Evolutionary conservation across 1,140 invertebrate species (phyloP).

Genomic region (Pachyrhynchus sulphureomaculatus): DNA sequence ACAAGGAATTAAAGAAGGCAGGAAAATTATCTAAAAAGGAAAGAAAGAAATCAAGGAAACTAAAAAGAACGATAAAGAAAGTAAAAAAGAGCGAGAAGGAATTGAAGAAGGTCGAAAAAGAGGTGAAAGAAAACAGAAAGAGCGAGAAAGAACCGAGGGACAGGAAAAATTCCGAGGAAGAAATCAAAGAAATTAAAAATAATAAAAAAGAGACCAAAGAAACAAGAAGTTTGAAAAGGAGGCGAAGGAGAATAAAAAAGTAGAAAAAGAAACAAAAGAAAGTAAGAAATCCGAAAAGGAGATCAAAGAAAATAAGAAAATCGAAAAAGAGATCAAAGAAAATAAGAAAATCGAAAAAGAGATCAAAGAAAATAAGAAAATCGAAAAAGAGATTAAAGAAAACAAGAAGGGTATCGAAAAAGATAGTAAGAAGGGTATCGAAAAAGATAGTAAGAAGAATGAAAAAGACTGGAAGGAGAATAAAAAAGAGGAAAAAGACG

Average conservation of each 20-base stretch:
- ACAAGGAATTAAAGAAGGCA: constrained; percentile 24
- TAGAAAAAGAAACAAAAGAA: background rate
- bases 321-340: no score
- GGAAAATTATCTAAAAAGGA: background rate
- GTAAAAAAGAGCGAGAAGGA: constrained; percentile 32
- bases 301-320: constrained; percentile 35
- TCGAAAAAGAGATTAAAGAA: no score
- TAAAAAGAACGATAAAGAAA: constrained; percentile 39
- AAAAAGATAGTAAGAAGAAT: background rate
- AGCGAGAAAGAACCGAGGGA: constrained; percentile 49
- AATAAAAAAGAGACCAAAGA: constrained; percentile 44
- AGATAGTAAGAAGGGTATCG: background rate
- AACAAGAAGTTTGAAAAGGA: constrained; percentile 33
- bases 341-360: no score
- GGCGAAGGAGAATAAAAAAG: background rate
- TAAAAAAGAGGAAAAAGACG: constrained; percentile 35
- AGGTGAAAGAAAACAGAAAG: constrained; percentile 44
- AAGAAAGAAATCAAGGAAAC: constrained; percentile 33
- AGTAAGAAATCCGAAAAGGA: constrained; percentile 16
- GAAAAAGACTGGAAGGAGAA: constrained; percentile 33
- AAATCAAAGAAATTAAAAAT: no score
- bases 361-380: no score
- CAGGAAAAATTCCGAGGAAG: constrained; percentile 44
- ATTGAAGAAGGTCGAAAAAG: constrained; percentile 45
- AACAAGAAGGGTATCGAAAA: background rate